phyloP scores from a whole-genome alignment of 2,797 vertebrate species.

The Silurus lanzhouensis region DNA sequence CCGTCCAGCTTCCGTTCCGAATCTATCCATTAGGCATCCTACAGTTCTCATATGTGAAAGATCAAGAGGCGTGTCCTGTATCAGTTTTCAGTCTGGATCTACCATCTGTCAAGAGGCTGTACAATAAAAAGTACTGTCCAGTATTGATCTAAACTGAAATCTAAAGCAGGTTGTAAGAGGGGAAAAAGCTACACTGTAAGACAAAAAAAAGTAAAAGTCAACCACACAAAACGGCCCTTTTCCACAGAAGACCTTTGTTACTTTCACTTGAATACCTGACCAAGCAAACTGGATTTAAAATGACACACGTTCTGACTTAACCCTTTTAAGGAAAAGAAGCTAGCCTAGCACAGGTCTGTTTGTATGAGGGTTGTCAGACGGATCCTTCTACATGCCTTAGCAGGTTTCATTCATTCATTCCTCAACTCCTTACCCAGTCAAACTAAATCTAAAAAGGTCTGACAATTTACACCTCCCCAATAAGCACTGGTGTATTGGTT shows the following conservation, averaged over 20 bases:
- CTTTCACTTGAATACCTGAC: not conserved
- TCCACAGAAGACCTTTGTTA: not conserved
- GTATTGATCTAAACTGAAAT: conserved; percentile 11
- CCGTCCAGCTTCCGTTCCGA: conserved; percentile 18
- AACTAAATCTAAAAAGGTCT: not conserved
- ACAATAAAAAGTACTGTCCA: conserved; percentile 7
- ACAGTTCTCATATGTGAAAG: conserved; percentile 45
- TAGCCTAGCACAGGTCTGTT: conserved; percentile 21
- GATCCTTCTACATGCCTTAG: conserved; percentile 43
- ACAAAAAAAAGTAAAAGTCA: not conserved
- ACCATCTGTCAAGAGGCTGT: conserved; percentile 53
- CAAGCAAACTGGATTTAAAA: not conserved
- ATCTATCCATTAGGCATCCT: conserved; percentile 17
- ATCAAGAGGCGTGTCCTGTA: conserved; percentile 46
- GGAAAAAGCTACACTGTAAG: not conserved
- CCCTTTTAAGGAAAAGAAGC: conserved; percentile 7
- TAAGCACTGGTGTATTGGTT: too few species aligned
- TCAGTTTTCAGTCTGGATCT: conserved; percentile 54
- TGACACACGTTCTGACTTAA: not conserved
- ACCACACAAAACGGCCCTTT: not conserved
- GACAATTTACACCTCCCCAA: conserved; percentile 4
- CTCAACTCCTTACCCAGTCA: not conserved
- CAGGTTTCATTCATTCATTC: conserved; percentile 35
- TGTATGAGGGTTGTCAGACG: conserved; percentile 23
- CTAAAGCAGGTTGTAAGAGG: too few species aligned